phyloP scores from a whole-genome alignment of 30 jellyfish, hydroid and myxozoan species.

The Pelagia noctiluca region DNA sequence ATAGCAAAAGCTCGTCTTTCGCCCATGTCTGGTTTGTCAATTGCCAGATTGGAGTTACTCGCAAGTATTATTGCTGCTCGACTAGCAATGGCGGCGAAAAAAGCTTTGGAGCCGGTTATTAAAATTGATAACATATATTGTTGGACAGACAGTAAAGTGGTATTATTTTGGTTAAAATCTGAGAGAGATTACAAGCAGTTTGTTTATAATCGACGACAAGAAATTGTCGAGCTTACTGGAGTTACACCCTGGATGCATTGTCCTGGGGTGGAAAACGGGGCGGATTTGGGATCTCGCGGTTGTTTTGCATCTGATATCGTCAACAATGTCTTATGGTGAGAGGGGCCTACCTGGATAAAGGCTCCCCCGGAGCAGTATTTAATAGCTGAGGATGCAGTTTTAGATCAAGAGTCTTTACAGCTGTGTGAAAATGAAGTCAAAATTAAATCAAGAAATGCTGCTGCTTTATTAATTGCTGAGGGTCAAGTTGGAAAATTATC shows the following conservation, averaged over 20 bases:
- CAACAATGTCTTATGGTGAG: slow-evolving; percentile 49
- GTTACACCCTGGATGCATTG: slow-evolving; percentile 35
- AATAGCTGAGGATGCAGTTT: not conserved
- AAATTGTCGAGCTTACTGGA: slow-evolving; percentile 17
- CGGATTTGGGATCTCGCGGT: slow-evolving; percentile 57
- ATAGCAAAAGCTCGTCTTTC: slow-evolving; percentile 22
- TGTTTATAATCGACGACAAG: slow-evolving; percentile 28
- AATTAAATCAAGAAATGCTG: slow-evolving; percentile 1
- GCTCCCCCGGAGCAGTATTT: slow-evolving; percentile 47
- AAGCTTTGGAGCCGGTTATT: slow-evolving; percentile 18
- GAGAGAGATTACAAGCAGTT: slow-evolving; percentile 49
- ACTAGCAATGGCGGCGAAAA: slow-evolving; percentile 1
- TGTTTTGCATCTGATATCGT: slow-evolving; percentile 14
- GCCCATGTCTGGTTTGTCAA: slow-evolving; percentile 13
- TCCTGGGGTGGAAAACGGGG: slow-evolving; percentile 50
- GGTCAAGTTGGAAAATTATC: not conserved
- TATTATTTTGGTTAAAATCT: slow-evolving; percentile 25
- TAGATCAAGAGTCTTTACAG: slow-evolving; percentile 8
- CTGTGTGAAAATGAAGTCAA: slow-evolving; percentile 23
- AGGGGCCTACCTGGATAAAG: slow-evolving; percentile 49
- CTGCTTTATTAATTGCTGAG: slow-evolving; percentile 11
- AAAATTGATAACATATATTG: not conserved
- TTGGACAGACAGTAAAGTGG: slow-evolving; percentile 48
- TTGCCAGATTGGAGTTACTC: slow-evolving; percentile 33
- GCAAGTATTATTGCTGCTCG: slow-evolving; percentile 46